These are phyloP conservation scores for Perognathus longimembris DNA, from an alignment of 2,113 vertebrate genomes.

Conservation along the genomic window DNA sequence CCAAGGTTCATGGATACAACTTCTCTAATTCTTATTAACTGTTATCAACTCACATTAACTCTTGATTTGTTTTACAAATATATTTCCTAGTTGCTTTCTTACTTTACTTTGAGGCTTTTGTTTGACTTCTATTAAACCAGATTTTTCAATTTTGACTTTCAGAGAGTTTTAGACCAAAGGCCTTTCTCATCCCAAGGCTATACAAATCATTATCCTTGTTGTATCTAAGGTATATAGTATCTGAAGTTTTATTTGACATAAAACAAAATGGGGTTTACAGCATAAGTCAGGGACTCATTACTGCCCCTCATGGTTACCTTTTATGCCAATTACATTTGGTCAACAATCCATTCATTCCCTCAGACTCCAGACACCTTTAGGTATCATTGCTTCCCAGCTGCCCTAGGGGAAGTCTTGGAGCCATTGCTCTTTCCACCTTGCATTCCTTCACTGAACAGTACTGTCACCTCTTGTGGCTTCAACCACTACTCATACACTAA, in stretches of 20 bases:
- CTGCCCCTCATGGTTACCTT: neutral
- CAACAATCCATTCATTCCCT: neutral
- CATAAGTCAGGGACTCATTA: neutral
- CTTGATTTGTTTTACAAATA: neutral
- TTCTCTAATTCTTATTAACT: no score
- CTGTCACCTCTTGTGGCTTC: neutral
- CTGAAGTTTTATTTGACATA: slow-evolving; percentile 8
- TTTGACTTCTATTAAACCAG: neutral
- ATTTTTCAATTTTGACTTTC: slow-evolving; percentile 10
- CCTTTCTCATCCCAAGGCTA: neutral
- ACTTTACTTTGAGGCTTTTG: neutral
- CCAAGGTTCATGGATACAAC: no score
- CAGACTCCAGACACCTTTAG: no score
- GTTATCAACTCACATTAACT: neutral
- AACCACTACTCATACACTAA: neutral
- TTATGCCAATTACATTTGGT: neutral
- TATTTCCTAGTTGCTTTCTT: neutral
- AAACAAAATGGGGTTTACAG: neutral
- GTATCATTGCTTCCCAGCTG: neutral
- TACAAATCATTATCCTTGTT: neutral
- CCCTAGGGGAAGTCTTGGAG: neutral
- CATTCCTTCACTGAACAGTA: neutral
- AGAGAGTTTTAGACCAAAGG: neutral
- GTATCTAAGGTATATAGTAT: neutral
- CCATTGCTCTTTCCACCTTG: no score